Base-by-base conservation (phyloP, 2,797 vertebrate species). In the Rhinoraja longicauda region DNA sequence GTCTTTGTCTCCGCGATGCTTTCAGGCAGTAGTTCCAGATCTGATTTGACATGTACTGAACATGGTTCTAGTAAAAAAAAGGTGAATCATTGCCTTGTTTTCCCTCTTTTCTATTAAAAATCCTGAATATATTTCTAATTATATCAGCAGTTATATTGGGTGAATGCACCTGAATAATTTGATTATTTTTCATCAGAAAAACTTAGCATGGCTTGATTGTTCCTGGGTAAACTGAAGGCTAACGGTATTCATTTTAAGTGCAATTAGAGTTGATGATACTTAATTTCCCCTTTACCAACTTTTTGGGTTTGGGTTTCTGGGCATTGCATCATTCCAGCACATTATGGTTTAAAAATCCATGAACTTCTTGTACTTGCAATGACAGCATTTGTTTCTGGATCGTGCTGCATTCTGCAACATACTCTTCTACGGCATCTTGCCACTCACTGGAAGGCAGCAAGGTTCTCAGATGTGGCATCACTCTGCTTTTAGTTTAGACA, bases 21-120 rank as follows among this genome's bases (percentile, higher is more conserved):
- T 72, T 72, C 70, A 21, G 70, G 17, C 70, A 72, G 19, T 24
- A 72, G 21, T 72, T 21, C 19, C 21, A 1, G 64, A 67, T 3
- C 29, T 88, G 84, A 29, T 53, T 59, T 29, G 5, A 29, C n/a
- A 62, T 67, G 13, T 32, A 3, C 29, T 88, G 82, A 67, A 67
- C 19, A 36, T 88, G 59, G 15, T 24, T 67, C 84, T 62, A 64
- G 59, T 36, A 88, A 88, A 88, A 88, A 88, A 88, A 88, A 88
- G 84, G 19, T 88, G n/a, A 32, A 36, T 88, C n/a, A 88, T 88
- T 45, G 9, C 15, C 59, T 29, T 64, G 12, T 67, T 72, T 67
- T 88, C 0, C 32, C 17, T 15, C 53, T 9, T 88, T 19, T 64
- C 17, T 32, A 29, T 36, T 4, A 88, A 62, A 62, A 88, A 67